Conservation (phyloP, 2,797 vertebrate genomes). For the Liasis olivaceus region DNA sequence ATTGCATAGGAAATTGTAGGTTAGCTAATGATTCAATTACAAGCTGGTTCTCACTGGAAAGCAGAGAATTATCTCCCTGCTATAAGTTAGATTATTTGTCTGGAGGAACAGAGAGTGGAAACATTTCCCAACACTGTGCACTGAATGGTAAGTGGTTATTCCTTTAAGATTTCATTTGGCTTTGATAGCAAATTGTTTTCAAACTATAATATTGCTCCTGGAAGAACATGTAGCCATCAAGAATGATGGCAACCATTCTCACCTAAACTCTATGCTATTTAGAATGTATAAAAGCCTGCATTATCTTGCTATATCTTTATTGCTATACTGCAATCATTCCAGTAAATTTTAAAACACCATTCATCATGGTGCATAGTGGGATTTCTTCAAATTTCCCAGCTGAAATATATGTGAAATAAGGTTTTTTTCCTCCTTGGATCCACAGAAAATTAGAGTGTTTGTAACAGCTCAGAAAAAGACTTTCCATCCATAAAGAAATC, state of each 20-base stretch:
- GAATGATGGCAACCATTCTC: neutral
- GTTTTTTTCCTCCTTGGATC: neutral
- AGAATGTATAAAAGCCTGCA: neutral
- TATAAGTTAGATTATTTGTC: slow-evolving; percentile 15
- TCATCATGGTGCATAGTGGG: neutral
- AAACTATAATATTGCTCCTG: slow-evolving; percentile 27
- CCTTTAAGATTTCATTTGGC: slow-evolving; percentile 11
- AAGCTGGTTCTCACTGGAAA: neutral
- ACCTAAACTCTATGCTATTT: neutral
- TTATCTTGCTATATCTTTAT: neutral
- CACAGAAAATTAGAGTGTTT: neutral
- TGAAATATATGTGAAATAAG: neutral
- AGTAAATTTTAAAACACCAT: neutral
- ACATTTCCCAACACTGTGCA: slow-evolving; percentile 11
- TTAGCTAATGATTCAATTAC: neutral
- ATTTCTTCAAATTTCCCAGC: neutral
- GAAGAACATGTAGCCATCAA: slow-evolving; percentile 1
- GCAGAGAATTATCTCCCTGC: neutral
- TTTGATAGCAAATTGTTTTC: slow-evolving; percentile 20
- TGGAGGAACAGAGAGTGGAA: neutral
- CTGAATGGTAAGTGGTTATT: slow-evolving; percentile 10
- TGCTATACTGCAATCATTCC: neutral
- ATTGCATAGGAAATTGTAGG: neutral
- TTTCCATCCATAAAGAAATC: neutral
- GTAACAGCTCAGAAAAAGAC: neutral